phyloP scores from a whole-genome alignment of 1,140 invertebrate genomes.

The Neodiprion pinetum region DNA sequence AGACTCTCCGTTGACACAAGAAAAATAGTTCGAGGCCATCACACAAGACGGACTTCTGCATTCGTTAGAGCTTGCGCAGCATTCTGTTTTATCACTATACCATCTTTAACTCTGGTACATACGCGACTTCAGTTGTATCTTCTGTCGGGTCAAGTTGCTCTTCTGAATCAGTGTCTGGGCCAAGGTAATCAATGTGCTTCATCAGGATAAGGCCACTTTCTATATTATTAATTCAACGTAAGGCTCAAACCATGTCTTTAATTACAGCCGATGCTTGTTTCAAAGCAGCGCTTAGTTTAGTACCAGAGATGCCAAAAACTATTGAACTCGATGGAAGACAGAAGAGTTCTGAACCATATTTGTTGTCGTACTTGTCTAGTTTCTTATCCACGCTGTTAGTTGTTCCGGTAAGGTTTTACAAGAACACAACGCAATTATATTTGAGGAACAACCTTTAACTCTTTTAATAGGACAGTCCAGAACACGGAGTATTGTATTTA shows the following conservation, averaged over 20 bases:
- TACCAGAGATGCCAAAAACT: slow-evolving; percentile 80
- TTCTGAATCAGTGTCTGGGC: slow-evolving; percentile 89
- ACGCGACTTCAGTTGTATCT: slow-evolving; percentile 85
- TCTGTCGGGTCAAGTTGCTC: slow-evolving; percentile 85
- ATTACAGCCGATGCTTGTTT: slow-evolving; percentile 89
- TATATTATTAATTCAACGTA: not conserved
- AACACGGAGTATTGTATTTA: slow-evolving; percentile 81
- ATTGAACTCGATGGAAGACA: slow-evolving; percentile 79
- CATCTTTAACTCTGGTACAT: slow-evolving; percentile 82
- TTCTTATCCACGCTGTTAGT: slow-evolving; percentile 86
- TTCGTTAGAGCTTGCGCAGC: slow-evolving; percentile 95
- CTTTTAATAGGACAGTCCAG: slow-evolving; percentile 79
- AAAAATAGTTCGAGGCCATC: slow-evolving; percentile 76
- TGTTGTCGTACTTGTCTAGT: slow-evolving; percentile 76
- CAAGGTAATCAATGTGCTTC: slow-evolving; percentile 72
- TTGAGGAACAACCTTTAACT: slow-evolving; percentile 12
- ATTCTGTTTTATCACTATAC: slow-evolving; percentile 95
- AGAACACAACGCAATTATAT: not conserved
- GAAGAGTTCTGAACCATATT: slow-evolving; percentile 74
- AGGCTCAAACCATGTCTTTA: slow-evolving; percentile 17
- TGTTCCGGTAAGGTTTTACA: slow-evolving; percentile 75
- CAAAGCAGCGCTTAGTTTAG: slow-evolving; percentile 82
- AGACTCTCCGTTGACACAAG: slow-evolving; percentile 77
- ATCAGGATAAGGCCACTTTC: not conserved
- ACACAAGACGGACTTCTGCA: slow-evolving; percentile 80